These are phyloP conservation scores for Mormyrops attenuatus DNA, from an alignment of 2,797 vertebrate genomes.

Conservation along the genomic window DNA sequence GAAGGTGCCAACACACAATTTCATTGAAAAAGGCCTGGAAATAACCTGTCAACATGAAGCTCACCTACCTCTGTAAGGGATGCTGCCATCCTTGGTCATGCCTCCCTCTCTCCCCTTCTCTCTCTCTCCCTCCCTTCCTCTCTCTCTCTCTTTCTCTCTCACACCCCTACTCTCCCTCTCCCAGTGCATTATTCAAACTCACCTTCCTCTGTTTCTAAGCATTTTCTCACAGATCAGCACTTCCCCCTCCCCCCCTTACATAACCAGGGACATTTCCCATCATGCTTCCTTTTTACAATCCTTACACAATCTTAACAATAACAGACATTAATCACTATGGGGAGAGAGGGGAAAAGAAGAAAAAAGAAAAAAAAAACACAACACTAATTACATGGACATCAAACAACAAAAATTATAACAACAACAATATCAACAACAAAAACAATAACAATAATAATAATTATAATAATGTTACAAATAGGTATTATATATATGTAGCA, in stretches of 20 bases:
- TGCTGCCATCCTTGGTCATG: neutral
- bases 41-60: neutral
- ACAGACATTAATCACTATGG: no score
- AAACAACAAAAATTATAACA: no score
- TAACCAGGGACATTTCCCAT: constrained; percentile 27
- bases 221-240: neutral
- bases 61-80: neutral
- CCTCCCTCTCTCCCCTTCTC: neutral
- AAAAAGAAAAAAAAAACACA: no score
- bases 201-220: neutral
- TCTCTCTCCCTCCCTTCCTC: neutral
- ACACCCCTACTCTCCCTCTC: neutral
- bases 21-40: neutral
- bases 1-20: neutral
- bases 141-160: neutral
- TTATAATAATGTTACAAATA: no score
- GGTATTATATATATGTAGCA: no score
- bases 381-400: no score
- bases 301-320: no score
- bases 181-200: neutral
- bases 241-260: constrained; percentile 24
- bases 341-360: no score
- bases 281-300: no score
- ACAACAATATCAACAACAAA: no score
- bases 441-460: no score